Percentiles rank a stretch among this genome's conserved stretches.
phyloP scores from a whole-genome alignment of 2,888 invertebrate species.

The Heliconius charithonia region DNA sequence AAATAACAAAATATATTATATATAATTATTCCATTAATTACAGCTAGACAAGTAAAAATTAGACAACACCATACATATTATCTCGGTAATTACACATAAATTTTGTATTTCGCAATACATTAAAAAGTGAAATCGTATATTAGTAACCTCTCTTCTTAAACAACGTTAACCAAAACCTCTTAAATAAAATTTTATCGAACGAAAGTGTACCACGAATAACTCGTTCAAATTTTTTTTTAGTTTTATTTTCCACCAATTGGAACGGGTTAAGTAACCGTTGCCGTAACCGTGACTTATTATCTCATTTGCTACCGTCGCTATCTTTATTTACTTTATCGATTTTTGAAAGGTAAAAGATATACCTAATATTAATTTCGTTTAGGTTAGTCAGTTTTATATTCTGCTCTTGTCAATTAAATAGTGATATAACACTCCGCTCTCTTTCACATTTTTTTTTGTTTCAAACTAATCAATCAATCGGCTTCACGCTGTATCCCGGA shows the following conservation, averaged over 20 bases:
- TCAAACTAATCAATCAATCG: too few species aligned
- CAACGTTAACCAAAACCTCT: conserved; percentile 9
- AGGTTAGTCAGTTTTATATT: background rate
- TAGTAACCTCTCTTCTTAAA: conserved; percentile 21
- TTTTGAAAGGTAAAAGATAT: conserved; percentile 1
- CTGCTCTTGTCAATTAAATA: background rate
- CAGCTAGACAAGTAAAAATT: conserved; percentile 11
- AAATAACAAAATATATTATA: background rate
- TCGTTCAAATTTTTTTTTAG: conserved; percentile 49
- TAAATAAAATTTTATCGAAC: conserved; percentile 34
- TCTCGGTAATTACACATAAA: conserved; percentile 3
- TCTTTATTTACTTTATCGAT: conserved; percentile 51
- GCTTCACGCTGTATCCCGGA: too few species aligned
- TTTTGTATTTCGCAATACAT: conserved; percentile 18
- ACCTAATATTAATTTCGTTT: background rate
- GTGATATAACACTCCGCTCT: background rate
- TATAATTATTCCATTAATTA: conserved; percentile 1
- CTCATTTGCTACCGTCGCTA: conserved; percentile 64
- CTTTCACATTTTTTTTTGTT: background rate
- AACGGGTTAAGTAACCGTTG: conserved; percentile 57
- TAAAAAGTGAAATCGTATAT: conserved; percentile 41
- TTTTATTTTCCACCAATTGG: conserved; percentile 57
- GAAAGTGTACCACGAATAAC: conserved; percentile 34
- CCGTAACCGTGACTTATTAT: conserved; percentile 61
- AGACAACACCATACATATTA: background rate